phyloP scores from a whole-genome alignment of 2,888 invertebrate genomes.

The Drosophila anomalata region DNA sequence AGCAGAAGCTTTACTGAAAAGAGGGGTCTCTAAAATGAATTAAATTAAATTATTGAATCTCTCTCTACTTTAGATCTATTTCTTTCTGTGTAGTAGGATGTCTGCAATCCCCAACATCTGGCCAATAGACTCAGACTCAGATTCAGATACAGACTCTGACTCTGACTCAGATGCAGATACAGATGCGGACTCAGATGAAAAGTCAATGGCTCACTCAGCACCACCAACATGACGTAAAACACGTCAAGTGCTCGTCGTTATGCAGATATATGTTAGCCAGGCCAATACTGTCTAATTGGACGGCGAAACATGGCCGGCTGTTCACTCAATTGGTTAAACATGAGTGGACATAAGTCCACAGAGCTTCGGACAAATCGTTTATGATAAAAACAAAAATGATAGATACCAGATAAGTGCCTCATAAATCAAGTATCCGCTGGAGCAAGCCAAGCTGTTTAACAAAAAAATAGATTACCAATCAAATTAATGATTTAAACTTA shows the following conservation, averaged over 20 bases:
- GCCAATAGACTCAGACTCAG: conserved; percentile 2
- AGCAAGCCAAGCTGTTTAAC: neutral
- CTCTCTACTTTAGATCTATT: too few species aligned
- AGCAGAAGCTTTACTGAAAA: too few species aligned
- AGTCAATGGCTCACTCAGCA: conserved; percentile 26
- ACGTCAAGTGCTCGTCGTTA: conserved; percentile 42
- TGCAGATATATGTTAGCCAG: conserved; percentile 24
- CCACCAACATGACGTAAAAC: conserved; percentile 36
- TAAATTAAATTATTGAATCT: too few species aligned
- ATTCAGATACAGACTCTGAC: conserved; percentile 6
- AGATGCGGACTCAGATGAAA: neutral
- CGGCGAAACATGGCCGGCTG: conserved; percentile 27
- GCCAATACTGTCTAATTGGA: conserved; percentile 32
- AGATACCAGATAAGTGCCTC: conserved; percentile 10
- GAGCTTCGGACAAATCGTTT: conserved; percentile 47
- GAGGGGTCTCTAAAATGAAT: too few species aligned
- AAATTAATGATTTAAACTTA: neutral
- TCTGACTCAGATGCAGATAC: neutral
- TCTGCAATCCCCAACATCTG: conserved; percentile 12
- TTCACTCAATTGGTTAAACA: conserved; percentile 26
- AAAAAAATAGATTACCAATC: neutral
- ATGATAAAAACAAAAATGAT: conserved; percentile 53
- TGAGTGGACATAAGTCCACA: conserved; percentile 50
- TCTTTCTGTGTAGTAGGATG: conserved; percentile 14
- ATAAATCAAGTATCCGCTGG: conserved; percentile 17